Evolutionary conservation across 23 tunicate genomes (phyloP), one percentile per base, ranked within the genome.

Genomic region (Ciona savignyi): DNA sequence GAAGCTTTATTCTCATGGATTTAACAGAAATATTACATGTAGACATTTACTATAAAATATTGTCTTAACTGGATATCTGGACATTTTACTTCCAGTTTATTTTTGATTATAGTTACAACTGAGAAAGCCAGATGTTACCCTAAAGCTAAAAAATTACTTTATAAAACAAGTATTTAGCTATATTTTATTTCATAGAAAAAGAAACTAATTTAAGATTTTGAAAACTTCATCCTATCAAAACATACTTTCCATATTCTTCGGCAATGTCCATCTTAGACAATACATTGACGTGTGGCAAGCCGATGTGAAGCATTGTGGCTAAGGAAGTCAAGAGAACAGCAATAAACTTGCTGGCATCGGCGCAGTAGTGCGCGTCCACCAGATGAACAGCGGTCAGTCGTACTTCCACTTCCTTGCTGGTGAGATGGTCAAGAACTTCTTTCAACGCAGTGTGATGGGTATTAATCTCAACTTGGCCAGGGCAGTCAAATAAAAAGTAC

Each of bases 401-500:
- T 15, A 82, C 23, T 60, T 81, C 86, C 22, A 32, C 27, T 0
- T 84, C 81, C 32, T 76, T 76, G 35, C 75, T 78, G 23, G 71
- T 70, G 0, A 87, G 68, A 33, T 80, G 35, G 33, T 78, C 85
- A 60, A 94, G 74, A n/a, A 94, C 85, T 34, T 86, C 82, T 70
- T 65, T 70, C 72, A 94, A 30, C 2, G 89, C 63, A 30, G 33
- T 66, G 65, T 86, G 93, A 71, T 94, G 99, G 11, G 99, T 94
- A 64, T 82, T 87, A 26, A 94, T 62, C 62, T 94, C 99, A 25
- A 94, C 83, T 56, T 94, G 99, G 15, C 99, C 99, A 79, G 99
- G 99, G 63, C 99, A 94, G 73, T 94, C 99, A 33, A 94, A 86
- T 11, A 94, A 74, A 49, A 74, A 78, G 56, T 94, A 94, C 60